Conservation (phyloP, 2,888 invertebrate species). For the Spodoptera exigua region DNA sequence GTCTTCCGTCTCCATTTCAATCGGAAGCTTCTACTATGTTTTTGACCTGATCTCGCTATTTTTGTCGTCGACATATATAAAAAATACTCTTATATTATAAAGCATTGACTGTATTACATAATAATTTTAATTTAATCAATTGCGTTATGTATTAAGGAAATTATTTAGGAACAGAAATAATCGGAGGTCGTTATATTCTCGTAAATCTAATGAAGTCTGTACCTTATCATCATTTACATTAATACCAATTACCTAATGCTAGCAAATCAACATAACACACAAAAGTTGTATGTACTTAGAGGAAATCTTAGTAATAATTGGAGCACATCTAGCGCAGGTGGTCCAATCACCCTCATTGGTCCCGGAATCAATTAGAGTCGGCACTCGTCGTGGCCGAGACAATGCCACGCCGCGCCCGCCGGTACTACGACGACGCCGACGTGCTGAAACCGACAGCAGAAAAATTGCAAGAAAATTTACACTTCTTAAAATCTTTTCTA, state of each 20-base stretch:
- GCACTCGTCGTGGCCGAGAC: constrained; percentile 63
- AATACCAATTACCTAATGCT: background rate
- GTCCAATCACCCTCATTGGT: constrained; percentile 56
- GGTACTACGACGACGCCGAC: constrained; percentile 24
- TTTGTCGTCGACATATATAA: background rate
- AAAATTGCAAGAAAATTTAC: constrained; percentile 9
- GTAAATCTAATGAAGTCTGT: too few relatives aligned
- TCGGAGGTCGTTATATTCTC: too few relatives aligned
- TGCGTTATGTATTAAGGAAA: too few relatives aligned
- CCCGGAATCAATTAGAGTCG: constrained; percentile 73
- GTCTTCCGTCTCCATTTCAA: constrained; percentile 40
- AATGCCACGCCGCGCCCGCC: constrained; percentile 45
- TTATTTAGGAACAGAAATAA: too few relatives aligned
- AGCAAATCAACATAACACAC: constrained; percentile 17
- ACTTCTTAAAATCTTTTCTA: too few relatives aligned
- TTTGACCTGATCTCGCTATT: constrained; percentile 10
- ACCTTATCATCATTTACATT: too few relatives aligned
- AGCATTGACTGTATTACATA: background rate
- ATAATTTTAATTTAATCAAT: constrained; percentile 2
- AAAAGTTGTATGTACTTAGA: constrained; percentile 16
- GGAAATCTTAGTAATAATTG: constrained; percentile 51
- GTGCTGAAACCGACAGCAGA: constrained; percentile 46
- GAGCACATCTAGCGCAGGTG: constrained; percentile 54
- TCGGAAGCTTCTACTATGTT: constrained; percentile 36
- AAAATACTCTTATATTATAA: background rate